Percentiles rank a stretch among this genome's conserved stretches.
Conservation (phyloP, 2,113 vertebrate species). For the Glaucidium brasilianum region DNA sequence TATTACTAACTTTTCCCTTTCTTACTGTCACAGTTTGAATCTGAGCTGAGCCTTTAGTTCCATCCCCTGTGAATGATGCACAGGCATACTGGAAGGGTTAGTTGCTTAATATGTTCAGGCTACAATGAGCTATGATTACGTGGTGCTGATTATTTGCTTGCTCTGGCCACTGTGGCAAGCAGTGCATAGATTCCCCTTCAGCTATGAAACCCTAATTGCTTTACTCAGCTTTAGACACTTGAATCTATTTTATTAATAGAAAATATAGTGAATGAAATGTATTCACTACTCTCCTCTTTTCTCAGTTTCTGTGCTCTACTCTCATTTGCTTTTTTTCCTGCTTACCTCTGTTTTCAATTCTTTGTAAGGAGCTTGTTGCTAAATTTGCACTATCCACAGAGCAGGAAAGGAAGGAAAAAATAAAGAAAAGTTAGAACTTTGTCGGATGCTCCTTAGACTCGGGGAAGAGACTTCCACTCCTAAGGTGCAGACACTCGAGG, state of each 20-base stretch:
- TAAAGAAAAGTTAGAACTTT: background rate
- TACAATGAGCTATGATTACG: background rate
- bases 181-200: background rate
- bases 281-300: background rate
- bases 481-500: background rate
- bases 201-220: background rate
- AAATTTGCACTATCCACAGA: background rate
- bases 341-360: background rate
- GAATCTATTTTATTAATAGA: background rate
- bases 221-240: background rate
- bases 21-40: background rate
- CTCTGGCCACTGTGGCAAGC: background rate
- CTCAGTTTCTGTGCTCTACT: background rate
- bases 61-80: background rate
- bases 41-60: background rate
- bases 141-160: background rate
- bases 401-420: background rate
- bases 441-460: background rate
- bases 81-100: background rate
- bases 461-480: background rate
- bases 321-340: background rate
- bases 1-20: background rate
- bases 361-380: background rate
- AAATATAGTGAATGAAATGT: background rate
- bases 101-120: background rate